A percentile compares a stretch with the other conserved stretches of the same genome.
Evolutionary conservation across 1,140 invertebrate genomes (phyloP).

Genomic region (Ooceraea biroi): DNA sequence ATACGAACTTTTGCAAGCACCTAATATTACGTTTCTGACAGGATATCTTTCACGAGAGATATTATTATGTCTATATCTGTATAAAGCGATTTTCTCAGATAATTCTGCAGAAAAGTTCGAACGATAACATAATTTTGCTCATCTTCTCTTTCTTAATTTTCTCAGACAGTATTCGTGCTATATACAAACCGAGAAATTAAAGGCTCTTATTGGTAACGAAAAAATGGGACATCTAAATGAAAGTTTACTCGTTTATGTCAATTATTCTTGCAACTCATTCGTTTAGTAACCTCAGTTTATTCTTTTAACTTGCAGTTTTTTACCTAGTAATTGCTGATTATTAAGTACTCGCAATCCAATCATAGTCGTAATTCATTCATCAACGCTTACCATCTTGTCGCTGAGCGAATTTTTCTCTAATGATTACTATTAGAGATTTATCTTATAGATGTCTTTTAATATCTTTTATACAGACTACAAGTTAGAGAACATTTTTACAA

Average conservation of each 20-base stretch:
- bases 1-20: too few relatives aligned
- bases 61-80: slow-evolving; percentile 5
- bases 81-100: background rate
- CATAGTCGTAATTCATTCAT: slow-evolving; percentile 30
- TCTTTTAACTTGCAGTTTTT: background rate
- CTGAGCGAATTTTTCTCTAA: slow-evolving; percentile 21
- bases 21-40: slow-evolving; percentile 35
- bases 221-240: background rate
- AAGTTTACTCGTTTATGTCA: background rate
- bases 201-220: background rate
- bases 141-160: background rate
- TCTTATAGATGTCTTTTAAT: background rate
- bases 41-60: slow-evolving; percentile 1
- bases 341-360: slow-evolving; percentile 15
- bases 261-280: slow-evolving; percentile 13
- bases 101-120: background rate
- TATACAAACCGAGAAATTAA: too few relatives aligned
- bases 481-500: background rate
- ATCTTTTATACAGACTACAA: background rate
- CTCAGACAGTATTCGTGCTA: too few relatives aligned
- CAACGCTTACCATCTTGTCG: background rate
- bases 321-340: slow-evolving; percentile 31
- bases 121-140: background rate
- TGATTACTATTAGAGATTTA: background rate
- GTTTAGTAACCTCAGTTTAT: background rate